A percentile compares a stretch with the other conserved stretches of the same genome.
These are phyloP conservation scores for Laupala kohalensis DNA, from an alignment of 1,140 invertebrate genomes.

Conservation along the genomic window DNA sequence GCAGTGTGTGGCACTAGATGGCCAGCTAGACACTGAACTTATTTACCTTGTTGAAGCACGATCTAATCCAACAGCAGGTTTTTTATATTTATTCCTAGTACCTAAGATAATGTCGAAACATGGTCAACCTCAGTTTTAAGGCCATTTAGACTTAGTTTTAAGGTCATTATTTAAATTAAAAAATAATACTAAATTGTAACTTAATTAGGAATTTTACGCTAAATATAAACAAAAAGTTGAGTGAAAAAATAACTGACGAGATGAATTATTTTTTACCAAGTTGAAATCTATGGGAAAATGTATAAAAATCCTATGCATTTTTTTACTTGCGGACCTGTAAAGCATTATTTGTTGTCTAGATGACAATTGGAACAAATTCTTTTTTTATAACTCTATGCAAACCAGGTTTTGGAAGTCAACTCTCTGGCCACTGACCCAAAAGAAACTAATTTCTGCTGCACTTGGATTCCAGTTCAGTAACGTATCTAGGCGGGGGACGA, in stretches of 20 bases:
- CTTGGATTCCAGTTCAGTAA: no score
- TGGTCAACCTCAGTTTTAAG: not conserved
- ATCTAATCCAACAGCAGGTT: slow-evolving; percentile 6
- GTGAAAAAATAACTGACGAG: not conserved
- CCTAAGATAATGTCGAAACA: slow-evolving; percentile 1
- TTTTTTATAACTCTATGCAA: no score
- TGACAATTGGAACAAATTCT: no score
- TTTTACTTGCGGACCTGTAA: slow-evolving; percentile 1
- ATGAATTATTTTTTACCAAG: not conserved
- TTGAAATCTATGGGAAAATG: not conserved
- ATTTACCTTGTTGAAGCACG: slow-evolving; percentile 1
- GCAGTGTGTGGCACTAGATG: not conserved
- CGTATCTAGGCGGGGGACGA: no score
- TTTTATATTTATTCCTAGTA: slow-evolving; percentile 6
- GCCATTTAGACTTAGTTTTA: not conserved
- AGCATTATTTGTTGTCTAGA: no score
- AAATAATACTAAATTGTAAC: not conserved
- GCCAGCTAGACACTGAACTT: slow-evolving; percentile 1
- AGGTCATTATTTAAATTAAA: not conserved
- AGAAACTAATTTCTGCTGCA: no score
- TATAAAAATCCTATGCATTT: not conserved
- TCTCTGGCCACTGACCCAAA: no score
- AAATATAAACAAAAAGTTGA: slow-evolving; percentile 1
- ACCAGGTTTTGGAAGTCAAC: no score
- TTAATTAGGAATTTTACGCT: slow-evolving; percentile 1